Evolutionary conservation across 2,888 invertebrate genomes (phyloP).

Genomic region (Mellilla xanthometata): DNA sequence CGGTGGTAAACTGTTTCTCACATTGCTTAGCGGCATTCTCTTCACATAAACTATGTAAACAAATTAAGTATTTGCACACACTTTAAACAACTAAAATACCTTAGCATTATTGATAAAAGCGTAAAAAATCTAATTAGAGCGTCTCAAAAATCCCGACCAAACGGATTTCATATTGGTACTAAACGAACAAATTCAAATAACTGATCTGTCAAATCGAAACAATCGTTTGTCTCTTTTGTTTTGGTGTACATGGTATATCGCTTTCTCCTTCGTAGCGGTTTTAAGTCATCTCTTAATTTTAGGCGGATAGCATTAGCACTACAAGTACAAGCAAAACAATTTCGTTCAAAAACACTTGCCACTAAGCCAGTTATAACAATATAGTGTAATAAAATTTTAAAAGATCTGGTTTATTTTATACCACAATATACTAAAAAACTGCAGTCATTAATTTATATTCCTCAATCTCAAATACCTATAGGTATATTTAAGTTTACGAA

Average conservation of each 20-base stretch:
- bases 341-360: constrained; percentile 46
- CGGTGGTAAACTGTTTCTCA: constrained; percentile 38
- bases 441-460: too few relatives aligned
- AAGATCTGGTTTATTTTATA: too few relatives aligned
- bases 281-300: constrained; percentile 27
- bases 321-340: constrained; percentile 16
- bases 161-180: constrained; percentile 56
- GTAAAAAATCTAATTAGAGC: constrained; percentile 55
- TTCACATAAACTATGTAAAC: constrained; percentile 14
- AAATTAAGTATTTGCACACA: constrained; percentile 18
- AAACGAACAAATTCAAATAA: constrained; percentile 35
- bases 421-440: too few relatives aligned
- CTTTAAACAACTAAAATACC: constrained; percentile 45
- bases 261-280: constrained; percentile 24
- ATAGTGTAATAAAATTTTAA: too few relatives aligned
- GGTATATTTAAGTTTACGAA: neutral
- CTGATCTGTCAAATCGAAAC: constrained; percentile 23
- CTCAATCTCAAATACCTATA: too few relatives aligned
- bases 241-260: neutral
- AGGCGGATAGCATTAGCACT: constrained; percentile 29
- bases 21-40: constrained; percentile 31
- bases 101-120: constrained; percentile 57
- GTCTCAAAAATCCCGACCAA: constrained; percentile 59
- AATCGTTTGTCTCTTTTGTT: constrained; percentile 24
- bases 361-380: too few relatives aligned